These are phyloP conservation scores for Leucophenga montana DNA, from an alignment of 2,888 invertebrate genomes.

Conservation along the genomic window DNA sequence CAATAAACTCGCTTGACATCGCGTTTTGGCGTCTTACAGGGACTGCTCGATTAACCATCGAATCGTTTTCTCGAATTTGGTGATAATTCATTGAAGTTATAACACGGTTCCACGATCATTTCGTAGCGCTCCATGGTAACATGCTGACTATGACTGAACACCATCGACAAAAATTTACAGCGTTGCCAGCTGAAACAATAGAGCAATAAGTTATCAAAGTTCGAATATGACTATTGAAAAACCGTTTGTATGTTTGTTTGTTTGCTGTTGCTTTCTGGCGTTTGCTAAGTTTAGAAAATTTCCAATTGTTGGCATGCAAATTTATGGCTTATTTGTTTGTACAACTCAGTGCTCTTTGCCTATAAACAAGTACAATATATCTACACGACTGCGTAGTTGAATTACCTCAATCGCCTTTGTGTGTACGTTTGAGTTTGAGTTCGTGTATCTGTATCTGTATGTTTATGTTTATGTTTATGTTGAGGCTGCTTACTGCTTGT, in stretches of 20 bases:
- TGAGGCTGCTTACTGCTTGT: slow-evolving; percentile 48
- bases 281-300: slow-evolving; percentile 56
- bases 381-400: neutral
- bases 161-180: too few relatives aligned
- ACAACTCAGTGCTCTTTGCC: neutral
- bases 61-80: too few relatives aligned
- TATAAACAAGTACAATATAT: neutral
- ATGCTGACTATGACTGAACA: too few relatives aligned
- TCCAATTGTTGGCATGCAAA: slow-evolving; percentile 66
- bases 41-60: too few relatives aligned
- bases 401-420: neutral
- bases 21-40: too few relatives aligned
- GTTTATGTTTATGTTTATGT: slow-evolving; percentile 16
- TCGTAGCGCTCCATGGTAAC: too few relatives aligned
- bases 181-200: too few relatives aligned
- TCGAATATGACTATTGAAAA: too few relatives aligned
- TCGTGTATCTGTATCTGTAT: slow-evolving; percentile 23
- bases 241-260: slow-evolving; percentile 43
- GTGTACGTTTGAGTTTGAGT: slow-evolving; percentile 22
- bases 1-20: too few relatives aligned
- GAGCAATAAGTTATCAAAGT: too few relatives aligned
- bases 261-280: slow-evolving; percentile 45
- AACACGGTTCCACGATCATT: too few relatives aligned
- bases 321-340: slow-evolving; percentile 62
- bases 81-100: too few relatives aligned